These are phyloP conservation scores for Oreocharis arfaki DNA, from an alignment of 2,113 vertebrate genomes.

Conservation along the genomic window DNA sequence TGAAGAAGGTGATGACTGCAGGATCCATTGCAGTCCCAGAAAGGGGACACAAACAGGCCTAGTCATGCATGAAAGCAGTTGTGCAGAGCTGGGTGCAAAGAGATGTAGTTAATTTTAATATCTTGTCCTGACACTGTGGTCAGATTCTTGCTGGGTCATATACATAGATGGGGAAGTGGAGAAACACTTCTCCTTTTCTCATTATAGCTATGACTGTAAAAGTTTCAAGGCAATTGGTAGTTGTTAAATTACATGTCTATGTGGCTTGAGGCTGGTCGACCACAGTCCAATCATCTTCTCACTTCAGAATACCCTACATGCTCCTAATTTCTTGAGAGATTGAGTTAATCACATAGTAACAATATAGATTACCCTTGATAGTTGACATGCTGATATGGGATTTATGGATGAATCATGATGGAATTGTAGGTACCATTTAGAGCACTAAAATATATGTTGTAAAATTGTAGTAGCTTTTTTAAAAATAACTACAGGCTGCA, in stretches of 20 bases:
- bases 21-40: background rate
- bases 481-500: background rate
- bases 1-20: background rate
- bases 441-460: background rate
- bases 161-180: background rate
- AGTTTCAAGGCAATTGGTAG: background rate
- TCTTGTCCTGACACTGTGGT: background rate
- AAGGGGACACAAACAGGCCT: background rate
- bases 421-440: background rate
- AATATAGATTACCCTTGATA: background rate
- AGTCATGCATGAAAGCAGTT: background rate
- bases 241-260: background rate
- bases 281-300: background rate
- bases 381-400: background rate
- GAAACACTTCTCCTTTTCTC: background rate
- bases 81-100: background rate
- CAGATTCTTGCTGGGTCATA: background rate
- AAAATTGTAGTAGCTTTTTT: background rate
- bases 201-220: background rate
- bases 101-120: background rate
- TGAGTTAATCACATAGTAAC: background rate
- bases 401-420: background rate
- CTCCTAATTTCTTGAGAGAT: background rate
- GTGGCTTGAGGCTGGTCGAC: background rate
- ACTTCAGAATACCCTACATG: background rate